Conservation (phyloP, 2,888 invertebrate genomes). For the Drosophila paracracens region DNA sequence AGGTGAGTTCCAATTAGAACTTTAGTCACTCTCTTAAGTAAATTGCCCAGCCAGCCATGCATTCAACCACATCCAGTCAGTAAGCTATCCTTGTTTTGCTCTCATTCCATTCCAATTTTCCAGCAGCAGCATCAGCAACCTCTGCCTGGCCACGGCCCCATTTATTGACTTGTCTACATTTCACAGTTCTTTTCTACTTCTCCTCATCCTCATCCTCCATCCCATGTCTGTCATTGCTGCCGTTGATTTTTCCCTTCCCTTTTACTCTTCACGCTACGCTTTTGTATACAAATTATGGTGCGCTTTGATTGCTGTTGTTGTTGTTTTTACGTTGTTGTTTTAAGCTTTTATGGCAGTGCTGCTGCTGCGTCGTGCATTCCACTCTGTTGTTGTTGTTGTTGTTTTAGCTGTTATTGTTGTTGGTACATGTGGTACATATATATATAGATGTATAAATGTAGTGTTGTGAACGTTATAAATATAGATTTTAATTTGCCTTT, state of each 20-base stretch:
- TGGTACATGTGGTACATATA: constrained; percentile 23
- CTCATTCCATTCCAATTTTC: constrained; percentile 15
- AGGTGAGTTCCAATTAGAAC: constrained; percentile 63
- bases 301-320: constrained; percentile 59
- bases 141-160: constrained; percentile 69
- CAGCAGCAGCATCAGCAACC: constrained; percentile 30
- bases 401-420: constrained; percentile 27
- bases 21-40: constrained; percentile 14
- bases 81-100: constrained; percentile 12
- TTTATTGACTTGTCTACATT: constrained; percentile 75
- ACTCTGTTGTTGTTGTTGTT: constrained; percentile 32
- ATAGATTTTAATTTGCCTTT: constrained; percentile 71
- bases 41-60: constrained; percentile 37
- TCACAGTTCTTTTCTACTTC: constrained; percentile 32
- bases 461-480: constrained; percentile 60
- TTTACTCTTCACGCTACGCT: constrained; percentile 40
- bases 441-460: constrained; percentile 18
- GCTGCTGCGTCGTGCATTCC: constrained; percentile 41
- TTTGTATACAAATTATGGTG: constrained; percentile 78
- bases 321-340: constrained; percentile 69
- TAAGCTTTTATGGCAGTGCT: constrained; percentile 69
- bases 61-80: constrained; percentile 16
- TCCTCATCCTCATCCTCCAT: constrained; percentile 1
- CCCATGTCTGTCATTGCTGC: constrained; percentile 65
- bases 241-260: constrained; percentile 29